Base-by-base conservation (phyloP, 2,797 vertebrate species). In the Cyprinodon diabolis region DNA sequence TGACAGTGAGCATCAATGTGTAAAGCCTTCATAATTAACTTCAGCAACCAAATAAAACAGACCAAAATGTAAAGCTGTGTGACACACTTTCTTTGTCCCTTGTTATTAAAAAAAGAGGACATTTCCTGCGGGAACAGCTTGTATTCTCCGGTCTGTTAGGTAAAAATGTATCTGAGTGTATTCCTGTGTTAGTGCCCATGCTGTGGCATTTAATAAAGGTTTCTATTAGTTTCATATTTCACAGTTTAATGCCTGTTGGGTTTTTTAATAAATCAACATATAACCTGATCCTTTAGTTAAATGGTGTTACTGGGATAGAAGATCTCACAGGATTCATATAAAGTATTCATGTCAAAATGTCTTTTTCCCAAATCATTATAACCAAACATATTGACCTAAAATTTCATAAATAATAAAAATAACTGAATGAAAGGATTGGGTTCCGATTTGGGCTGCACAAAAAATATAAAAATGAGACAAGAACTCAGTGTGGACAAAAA, bases 81-180 rank as follows among this genome's bases (percentile, higher is more conserved):
- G 88, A 85, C 89, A 90, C 81, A 89, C 78, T 89, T 91, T 90
- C 66, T 74, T 40, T 65, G 83, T 90, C 86, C 87, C 81, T 56
- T 68, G 80, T 80, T 85, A 74, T 71, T 78, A 67, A 75, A 17
- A 84, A 86, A 79, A 80, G 84, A 81, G 84, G 79, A 65, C 69
- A 78, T 74, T 88, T 81, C 80, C 78, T 72, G 67, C 58, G 80
- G 60, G 74, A 82, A 45, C 65, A 66, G 65, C 60, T 68, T 51
- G 57, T 63, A 54, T 83, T 76, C 71, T 72, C 40, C 51, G 37
- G 57, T 55, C 77, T 71, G 58, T 77, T 71, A 69, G 25, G 72
- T 37, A 37, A 30, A 71, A 8, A 65, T 45, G 62, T 65, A 11
- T 43, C 5, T 69, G 37, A 23, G 37, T 60, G 52, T 66, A 70